A percentile compares a stretch with the other conserved stretches of the same genome.
These are phyloP conservation scores for Pseudochirops corinnae DNA, from an alignment of 2,797 vertebrate genomes.

Conservation along the genomic window DNA sequence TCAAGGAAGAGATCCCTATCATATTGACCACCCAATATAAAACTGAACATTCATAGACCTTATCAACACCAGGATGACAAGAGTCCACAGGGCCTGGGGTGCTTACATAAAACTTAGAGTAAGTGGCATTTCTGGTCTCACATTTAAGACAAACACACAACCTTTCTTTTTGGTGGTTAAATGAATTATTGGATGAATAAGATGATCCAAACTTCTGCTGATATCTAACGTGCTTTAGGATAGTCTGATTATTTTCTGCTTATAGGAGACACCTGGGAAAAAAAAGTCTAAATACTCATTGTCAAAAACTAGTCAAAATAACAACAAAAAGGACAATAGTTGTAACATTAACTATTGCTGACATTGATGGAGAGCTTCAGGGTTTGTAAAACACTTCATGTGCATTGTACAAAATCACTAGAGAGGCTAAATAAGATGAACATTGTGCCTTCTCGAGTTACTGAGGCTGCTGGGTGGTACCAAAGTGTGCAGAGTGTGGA, in stretches of 20 bases:
- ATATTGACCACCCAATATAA: background rate
- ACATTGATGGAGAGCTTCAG: background rate
- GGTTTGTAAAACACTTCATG: background rate
- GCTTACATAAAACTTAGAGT: constrained; percentile 10
- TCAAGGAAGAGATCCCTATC: background rate
- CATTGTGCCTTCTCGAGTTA: background rate
- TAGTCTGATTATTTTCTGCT: background rate
- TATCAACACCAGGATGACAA: background rate
- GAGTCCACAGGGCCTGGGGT: background rate
- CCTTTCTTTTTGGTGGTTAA: background rate
- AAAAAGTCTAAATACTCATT: background rate
- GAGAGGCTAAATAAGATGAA: background rate
- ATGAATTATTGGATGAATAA: constrained; percentile 14
- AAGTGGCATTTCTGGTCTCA: background rate
- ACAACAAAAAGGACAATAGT: background rate
- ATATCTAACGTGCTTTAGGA: background rate
- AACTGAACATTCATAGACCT: background rate
- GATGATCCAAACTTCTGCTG: constrained; percentile 2
- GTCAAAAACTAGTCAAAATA: background rate
- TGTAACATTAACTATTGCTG: background rate
- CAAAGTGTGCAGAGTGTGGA: background rate
- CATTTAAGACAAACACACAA: background rate
- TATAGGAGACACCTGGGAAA: background rate
- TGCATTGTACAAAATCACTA: background rate
- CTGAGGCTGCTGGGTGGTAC: background rate